Percentiles rank a stretch among this genome's conserved stretches.
Conservation (phyloP, 2,888 invertebrate species). For the Gasteruption jaculator region DNA sequence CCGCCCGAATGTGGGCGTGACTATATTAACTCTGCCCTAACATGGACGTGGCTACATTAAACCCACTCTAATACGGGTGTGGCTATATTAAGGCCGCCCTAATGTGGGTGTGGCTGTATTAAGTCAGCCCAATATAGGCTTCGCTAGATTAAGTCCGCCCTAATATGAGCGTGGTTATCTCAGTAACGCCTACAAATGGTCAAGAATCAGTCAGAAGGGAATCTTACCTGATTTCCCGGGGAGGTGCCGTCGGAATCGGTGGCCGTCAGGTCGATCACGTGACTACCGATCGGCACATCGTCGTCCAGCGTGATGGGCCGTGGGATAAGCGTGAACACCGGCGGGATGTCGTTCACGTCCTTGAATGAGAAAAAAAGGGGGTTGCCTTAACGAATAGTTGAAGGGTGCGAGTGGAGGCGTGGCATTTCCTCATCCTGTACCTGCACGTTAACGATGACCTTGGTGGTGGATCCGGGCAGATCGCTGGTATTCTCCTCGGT, state of each 20-base stretch:
- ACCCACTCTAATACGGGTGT: too few relatives aligned
- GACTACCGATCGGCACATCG: constrained; percentile 75
- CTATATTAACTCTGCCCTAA: too few relatives aligned
- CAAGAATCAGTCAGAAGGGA: too few relatives aligned
- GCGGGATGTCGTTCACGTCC: constrained; percentile 86
- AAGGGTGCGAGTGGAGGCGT: background rate
- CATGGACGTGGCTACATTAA: too few relatives aligned
- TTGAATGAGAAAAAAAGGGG: constrained; percentile 40
- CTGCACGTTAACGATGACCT: constrained; percentile 69
- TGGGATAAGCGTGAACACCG: constrained; percentile 78
- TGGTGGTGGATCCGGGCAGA: constrained; percentile 68
- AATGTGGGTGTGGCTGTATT: too few relatives aligned
- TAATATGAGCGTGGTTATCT: too few relatives aligned
- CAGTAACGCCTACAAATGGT: too few relatives aligned
- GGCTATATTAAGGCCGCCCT: too few relatives aligned
- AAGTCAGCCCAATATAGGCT: too few relatives aligned
- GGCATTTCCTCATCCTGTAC: constrained; percentile 42
- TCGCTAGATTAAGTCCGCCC: too few relatives aligned
- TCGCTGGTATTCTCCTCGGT: constrained; percentile 77
- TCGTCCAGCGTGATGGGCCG: constrained; percentile 81
- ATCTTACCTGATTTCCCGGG: constrained; percentile 70
- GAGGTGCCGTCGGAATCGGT: constrained; percentile 80
- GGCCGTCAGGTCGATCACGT: constrained; percentile 74
- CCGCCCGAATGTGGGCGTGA: too few relatives aligned
- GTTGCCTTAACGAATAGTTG: constrained; percentile 4